Evolutionary conservation across 2,797 vertebrate genomes (phyloP), one percentile per base, ranked within the genome.

Genomic region (Merluccius polli): DNA sequence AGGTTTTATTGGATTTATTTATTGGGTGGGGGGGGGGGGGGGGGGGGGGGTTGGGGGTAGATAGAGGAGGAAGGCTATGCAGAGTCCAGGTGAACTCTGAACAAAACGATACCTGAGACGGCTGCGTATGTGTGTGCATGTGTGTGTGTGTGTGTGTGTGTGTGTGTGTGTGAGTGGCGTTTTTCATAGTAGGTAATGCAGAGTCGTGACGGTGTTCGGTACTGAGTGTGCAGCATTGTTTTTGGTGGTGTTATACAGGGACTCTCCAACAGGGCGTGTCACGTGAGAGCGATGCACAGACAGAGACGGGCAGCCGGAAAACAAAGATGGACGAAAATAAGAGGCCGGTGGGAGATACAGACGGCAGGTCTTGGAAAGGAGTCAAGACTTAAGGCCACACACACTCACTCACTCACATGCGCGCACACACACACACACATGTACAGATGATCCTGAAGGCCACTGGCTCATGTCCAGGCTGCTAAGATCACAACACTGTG

Each of bases 381-480:
- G 78, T 86, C 86, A 87, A 84, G 74, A 79, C 67, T 33, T n/a
- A 38, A 21, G 79, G 80, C 75, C 81, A 82, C 83, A 71, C 80
- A 68, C 73, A 16, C 30, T 18, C 35, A 63, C 44, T 21, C 73
- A 65, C 76, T 67, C 74, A 79, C 73, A 75, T 48, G 65, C 78
- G 81, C 65, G 35, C 74, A 85, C 78, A 81, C 69, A 81, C 32
- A 24, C 31, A 79, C 72, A 81, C 69, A 71, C 63, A 41, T 30
- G 69, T 63, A 84, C 85, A 87, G 81, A 87, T 80, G 82, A 82
- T 83, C 78, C 82, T 78, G 69, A 81, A 86, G 81, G 86, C 85
- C 83, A 52, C 83, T 91, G 93, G 91, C 89, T 80, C 36, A 0
- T 59, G 79, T 91, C 91, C 92, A 91, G 84, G 71, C 84, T 86